Evolutionary conservation across 2,888 invertebrate species (phyloP).

Genomic region (Schrankia costaestrigalis): DNA sequence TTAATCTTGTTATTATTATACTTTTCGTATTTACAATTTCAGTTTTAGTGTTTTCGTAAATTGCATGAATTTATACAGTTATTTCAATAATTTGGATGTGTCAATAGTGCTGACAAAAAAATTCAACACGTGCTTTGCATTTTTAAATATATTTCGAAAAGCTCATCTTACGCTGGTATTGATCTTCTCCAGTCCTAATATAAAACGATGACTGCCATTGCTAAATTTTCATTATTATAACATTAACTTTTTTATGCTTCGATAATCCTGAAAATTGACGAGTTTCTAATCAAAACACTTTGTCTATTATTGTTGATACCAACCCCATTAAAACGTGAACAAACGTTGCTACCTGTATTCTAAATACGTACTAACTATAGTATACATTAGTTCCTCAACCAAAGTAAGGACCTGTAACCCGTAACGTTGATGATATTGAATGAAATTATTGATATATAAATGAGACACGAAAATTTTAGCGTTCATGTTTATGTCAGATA

Average conservation of each 20-base stretch:
- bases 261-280: conserved; percentile 49
- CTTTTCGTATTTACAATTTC: too few species aligned
- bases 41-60: too few species aligned
- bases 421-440: conserved; percentile 1
- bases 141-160: conserved; percentile 8
- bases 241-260: conserved; percentile 56
- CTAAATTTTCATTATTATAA: conserved; percentile 53
- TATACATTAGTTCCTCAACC: conserved; percentile 13
- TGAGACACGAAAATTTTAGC: too few species aligned
- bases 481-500: too few species aligned
- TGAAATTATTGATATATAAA: too few species aligned
- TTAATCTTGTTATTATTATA: too few species aligned
- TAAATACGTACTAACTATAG: conserved; percentile 7
- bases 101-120: conserved; percentile 14
- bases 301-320: conserved; percentile 5
- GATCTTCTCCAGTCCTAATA: conserved; percentile 14
- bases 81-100: too few species aligned
- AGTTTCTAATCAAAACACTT: conserved; percentile 3
- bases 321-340: conserved; percentile 7
- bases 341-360: conserved; percentile 6
- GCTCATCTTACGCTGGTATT: conserved; percentile 20
- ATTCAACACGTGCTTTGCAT: conserved; percentile 17
- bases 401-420: conserved; percentile 10
- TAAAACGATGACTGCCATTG: conserved; percentile 18
- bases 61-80: too few species aligned